Percentiles rank a stretch among this genome's conserved stretches.
These are phyloP conservation scores for Congeria kusceri DNA, from an alignment of 2,888 invertebrate genomes.

Conservation along the genomic window DNA sequence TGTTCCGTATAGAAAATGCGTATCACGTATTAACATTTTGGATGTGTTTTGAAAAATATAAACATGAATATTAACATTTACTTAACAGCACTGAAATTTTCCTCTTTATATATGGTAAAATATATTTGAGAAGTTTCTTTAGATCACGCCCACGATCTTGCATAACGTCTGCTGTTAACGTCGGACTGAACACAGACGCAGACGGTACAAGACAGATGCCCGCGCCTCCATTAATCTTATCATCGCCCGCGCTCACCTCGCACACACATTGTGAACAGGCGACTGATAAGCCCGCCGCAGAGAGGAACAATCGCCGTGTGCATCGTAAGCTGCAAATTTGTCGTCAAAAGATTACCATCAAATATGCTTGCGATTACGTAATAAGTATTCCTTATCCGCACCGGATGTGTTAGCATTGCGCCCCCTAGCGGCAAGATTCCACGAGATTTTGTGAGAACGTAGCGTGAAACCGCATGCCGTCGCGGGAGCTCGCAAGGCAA, in stretches of 20 bases:
- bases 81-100: too few relatives aligned
- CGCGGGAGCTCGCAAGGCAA: slow-evolving; percentile 24
- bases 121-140: too few relatives aligned
- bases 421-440: not conserved
- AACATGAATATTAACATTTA: too few relatives aligned
- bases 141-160: too few relatives aligned
- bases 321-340: slow-evolving; percentile 35
- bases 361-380: slow-evolving; percentile 20
- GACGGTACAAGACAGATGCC: not conserved
- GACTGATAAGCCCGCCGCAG: slow-evolving; percentile 20
- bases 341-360: slow-evolving; percentile 31
- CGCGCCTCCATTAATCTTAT: not conserved
- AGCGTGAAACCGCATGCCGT: not conserved
- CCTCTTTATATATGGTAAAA: too few relatives aligned
- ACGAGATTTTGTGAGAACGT: slow-evolving; percentile 3
- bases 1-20: too few relatives aligned
- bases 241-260: not conserved
- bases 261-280: not conserved
- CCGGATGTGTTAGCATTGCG: too few relatives aligned
- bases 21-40: too few relatives aligned
- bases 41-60: too few relatives aligned
- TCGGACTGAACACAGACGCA: not conserved
- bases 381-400: not conserved
- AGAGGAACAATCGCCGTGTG: not conserved
- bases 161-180: too few relatives aligned